Evolutionary conservation across 2,113 vertebrate species (phyloP).

Genomic region (Salvelinus fontinalis): DNA sequence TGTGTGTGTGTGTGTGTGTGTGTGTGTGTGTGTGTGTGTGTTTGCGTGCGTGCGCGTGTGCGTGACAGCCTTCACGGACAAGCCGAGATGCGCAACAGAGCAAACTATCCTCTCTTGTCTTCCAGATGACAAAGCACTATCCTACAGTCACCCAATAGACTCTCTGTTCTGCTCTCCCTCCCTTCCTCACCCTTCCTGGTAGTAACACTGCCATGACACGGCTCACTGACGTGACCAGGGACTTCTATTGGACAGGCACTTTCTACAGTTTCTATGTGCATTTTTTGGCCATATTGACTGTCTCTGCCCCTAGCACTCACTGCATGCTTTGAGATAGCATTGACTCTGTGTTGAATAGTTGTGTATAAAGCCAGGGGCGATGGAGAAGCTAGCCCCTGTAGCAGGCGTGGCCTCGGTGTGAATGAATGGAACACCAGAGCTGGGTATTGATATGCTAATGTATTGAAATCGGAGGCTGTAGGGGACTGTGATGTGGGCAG

Average conservation of each 20-base stretch:
- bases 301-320: slow-evolving; percentile 46
- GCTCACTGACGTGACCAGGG: no score
- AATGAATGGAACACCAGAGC: slow-evolving; percentile 23
- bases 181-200: neutral
- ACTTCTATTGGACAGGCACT: no score
- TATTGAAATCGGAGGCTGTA: neutral
- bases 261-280: neutral
- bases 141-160: slow-evolving; percentile 38
- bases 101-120: slow-evolving; percentile 55
- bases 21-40: no score
- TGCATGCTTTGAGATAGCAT: slow-evolving; percentile 54
- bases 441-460: slow-evolving; percentile 70
- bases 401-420: slow-evolving; percentile 49
- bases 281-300: no score
- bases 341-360: slow-evolving; percentile 62
- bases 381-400: slow-evolving; percentile 61
- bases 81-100: slow-evolving; percentile 53
- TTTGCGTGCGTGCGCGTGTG: slow-evolving; percentile 6
- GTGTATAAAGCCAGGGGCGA: slow-evolving; percentile 32
- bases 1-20: no score
- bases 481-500: slow-evolving; percentile 63
- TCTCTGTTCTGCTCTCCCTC: slow-evolving; percentile 25
- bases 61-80: slow-evolving; percentile 39
- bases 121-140: slow-evolving; percentile 59
- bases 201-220: neutral